phyloP scores from a whole-genome alignment of 2,797 vertebrate genomes.

The Ctenochaetus hawaiiensis region DNA sequence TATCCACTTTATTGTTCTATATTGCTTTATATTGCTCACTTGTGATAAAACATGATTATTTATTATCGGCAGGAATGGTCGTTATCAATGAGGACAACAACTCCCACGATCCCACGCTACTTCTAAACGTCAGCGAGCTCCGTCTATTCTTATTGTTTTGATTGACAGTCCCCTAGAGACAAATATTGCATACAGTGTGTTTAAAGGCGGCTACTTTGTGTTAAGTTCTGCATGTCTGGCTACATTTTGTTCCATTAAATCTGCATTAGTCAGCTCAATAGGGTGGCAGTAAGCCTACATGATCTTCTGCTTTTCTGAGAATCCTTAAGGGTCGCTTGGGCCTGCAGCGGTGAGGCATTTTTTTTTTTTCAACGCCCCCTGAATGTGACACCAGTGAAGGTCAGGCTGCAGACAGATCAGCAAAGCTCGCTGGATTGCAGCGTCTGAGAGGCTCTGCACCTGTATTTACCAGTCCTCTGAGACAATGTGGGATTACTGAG shows the following conservation, averaged over 20 bases:
- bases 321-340: conserved; percentile 42
- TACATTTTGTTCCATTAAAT: conserved; percentile 24
- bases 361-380: conserved; percentile 57
- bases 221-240: not conserved
- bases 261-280: conserved; percentile 17
- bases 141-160: no score
- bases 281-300: conserved; percentile 10
- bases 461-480: conserved; percentile 63
- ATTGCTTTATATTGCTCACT: no score
- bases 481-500: conserved; percentile 50
- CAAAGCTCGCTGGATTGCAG: conserved; percentile 68
- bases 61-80: no score
- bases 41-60: no score
- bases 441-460: conserved; percentile 68
- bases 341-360: conserved; percentile 58
- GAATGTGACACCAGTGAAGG: conserved; percentile 87
- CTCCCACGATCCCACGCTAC: no score
- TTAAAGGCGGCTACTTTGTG: no score
- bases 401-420: conserved; percentile 83
- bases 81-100: no score
- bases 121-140: no score
- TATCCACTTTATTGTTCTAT: no score
- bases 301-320: conserved; percentile 41
- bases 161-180: no score
- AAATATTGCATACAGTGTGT: no score